Percentiles rank a stretch among this genome's conserved stretches.
phyloP scores from a whole-genome alignment of 2,888 invertebrate genomes.

The Tuta absoluta region DNA sequence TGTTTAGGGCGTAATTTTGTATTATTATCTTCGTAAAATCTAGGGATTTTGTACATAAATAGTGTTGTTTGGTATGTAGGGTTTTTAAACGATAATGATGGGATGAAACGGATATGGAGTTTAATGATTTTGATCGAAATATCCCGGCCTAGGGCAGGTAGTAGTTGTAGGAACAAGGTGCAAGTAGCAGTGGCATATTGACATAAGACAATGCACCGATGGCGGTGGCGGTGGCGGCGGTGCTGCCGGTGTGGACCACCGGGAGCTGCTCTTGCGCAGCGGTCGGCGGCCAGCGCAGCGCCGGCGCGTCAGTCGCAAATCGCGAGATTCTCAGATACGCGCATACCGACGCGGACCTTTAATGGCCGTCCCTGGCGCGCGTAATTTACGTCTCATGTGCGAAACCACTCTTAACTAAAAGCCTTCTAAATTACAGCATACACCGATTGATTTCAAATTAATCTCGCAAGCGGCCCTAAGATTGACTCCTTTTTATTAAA shows the following conservation, averaged over 20 bases:
- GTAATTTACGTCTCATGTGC: slow-evolving; percentile 79
- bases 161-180: too few species aligned
- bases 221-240: slow-evolving; percentile 51
- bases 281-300: background rate
- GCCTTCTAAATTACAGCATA: slow-evolving; percentile 75
- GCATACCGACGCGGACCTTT: slow-evolving; percentile 71
- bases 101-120: background rate
- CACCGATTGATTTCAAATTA: slow-evolving; percentile 75
- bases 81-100: background rate
- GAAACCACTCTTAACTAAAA: slow-evolving; percentile 78
- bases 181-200: slow-evolving; percentile 38
- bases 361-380: slow-evolving; percentile 71
- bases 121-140: slow-evolving; percentile 2
- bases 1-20: slow-evolving; percentile 25
- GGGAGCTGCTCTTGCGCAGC: slow-evolving; percentile 72
- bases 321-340: slow-evolving; percentile 75
- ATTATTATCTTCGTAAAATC: slow-evolving; percentile 28
- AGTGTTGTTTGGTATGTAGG: slow-evolving; percentile 1
- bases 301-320: slow-evolving; percentile 65
- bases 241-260: slow-evolving; percentile 53
- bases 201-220: slow-evolving; percentile 58
- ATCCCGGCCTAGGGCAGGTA: background rate
- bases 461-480: slow-evolving; percentile 57
- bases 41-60: slow-evolving; percentile 30
- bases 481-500: slow-evolving; percentile 50